A percentile compares a stretch with the other conserved stretches of the same genome.
phyloP scores from a whole-genome alignment of 2,888 invertebrate genomes.

The Patella depressa region DNA sequence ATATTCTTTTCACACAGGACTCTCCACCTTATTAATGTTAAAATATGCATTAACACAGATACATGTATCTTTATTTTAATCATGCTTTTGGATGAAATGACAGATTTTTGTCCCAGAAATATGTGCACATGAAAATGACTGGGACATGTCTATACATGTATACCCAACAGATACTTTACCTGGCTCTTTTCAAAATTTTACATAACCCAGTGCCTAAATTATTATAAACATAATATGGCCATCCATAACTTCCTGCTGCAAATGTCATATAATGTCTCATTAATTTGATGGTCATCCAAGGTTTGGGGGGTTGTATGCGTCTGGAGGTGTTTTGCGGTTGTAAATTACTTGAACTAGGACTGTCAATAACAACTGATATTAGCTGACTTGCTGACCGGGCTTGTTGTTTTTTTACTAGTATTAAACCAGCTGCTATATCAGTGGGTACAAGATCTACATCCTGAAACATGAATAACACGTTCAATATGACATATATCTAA shows the following conservation, averaged over 20 bases:
- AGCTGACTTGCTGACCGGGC: constrained; percentile 30
- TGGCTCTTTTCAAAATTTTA: constrained; percentile 74
- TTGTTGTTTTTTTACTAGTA: constrained; percentile 77
- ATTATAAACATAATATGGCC: constrained; percentile 87
- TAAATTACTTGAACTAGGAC: neutral
- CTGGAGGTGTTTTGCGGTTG: neutral
- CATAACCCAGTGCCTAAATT: constrained; percentile 84
- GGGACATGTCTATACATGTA: neutral
- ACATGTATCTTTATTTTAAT: too few relatives aligned
- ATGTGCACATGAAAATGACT: too few relatives aligned
- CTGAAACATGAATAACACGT: constrained; percentile 64
- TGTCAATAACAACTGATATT: constrained; percentile 26
- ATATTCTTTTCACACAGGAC: too few relatives aligned
- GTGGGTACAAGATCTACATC: constrained; percentile 90
- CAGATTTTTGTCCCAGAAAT: too few relatives aligned
- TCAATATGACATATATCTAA: too few relatives aligned
- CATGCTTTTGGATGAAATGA: too few relatives aligned
- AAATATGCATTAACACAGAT: too few relatives aligned
- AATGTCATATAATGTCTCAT: constrained; percentile 84
- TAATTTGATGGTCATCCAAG: constrained; percentile 85
- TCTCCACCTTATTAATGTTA: too few relatives aligned
- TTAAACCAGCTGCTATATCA: constrained; percentile 88
- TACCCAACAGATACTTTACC: constrained; percentile 43
- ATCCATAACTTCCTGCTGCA: constrained; percentile 88
- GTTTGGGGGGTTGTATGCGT: constrained; percentile 35